Evolutionary conservation across 1,140 invertebrate genomes (phyloP).

Genomic region (Apis mellifera): Amel_HAv3.1 CM009937.2:12722501-12723000

Average conservation of each 20-base stretch:
- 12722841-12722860: constrained; percentile 39
- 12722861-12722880: neutral
- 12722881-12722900: neutral
- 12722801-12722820: constrained; percentile 34
- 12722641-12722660: neutral
- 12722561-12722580: neutral
- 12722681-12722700: constrained; percentile 57
- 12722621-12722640: constrained; percentile 26
- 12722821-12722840: neutral
- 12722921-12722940: too few relatives aligned
- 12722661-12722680: constrained; percentile 28
- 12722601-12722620: constrained; percentile 30
- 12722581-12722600: neutral
- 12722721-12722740: constrained; percentile 61
- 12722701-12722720: constrained; percentile 61
- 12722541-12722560: neutral
- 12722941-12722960: neutral
- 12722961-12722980: neutral
- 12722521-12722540: too few relatives aligned
- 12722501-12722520: neutral
- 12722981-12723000: neutral
- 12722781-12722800: constrained; percentile 49
- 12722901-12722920: neutral
- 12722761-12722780: constrained; percentile 55
- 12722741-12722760: constrained; percentile 63